Evolutionary conservation across 2,113 vertebrate genomes (phyloP).

Genomic region (Nannospalax galili): DNA sequence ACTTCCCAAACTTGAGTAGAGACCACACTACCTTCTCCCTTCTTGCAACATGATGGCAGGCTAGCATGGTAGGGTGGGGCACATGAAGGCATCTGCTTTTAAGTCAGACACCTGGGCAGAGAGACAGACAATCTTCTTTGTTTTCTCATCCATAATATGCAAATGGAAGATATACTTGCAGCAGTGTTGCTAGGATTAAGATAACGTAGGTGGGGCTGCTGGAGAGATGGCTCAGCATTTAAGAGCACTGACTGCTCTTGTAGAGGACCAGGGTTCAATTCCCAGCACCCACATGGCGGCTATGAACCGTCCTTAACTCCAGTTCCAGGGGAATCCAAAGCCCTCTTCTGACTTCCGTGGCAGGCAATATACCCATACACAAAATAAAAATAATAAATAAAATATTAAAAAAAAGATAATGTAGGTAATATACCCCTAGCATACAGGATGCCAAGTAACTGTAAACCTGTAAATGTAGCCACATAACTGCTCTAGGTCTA

Average conservation of each 20-base stretch:
- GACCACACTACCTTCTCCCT: background rate
- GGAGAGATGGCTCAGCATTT: too few relatives aligned
- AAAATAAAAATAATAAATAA: too few relatives aligned
- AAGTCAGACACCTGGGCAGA: background rate
- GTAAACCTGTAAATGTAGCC: too few relatives aligned
- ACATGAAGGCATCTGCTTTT: background rate
- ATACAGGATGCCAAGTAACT: background rate
- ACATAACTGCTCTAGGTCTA: background rate
- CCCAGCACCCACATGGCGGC: too few relatives aligned
- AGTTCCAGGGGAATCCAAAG: too few relatives aligned
- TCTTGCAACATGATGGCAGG: background rate
- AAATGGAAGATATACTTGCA: background rate
- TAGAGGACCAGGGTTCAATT: too few relatives aligned
- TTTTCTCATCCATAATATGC: background rate
- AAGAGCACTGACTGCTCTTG: too few relatives aligned
- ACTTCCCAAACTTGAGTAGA: background rate
- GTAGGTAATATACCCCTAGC: background rate
- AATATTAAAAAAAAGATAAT: accelerated
- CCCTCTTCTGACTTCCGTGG: too few relatives aligned
- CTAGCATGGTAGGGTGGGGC: background rate
- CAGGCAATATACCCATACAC: too few relatives aligned
- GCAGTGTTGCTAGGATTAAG: background rate
- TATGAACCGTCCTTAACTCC: too few relatives aligned
- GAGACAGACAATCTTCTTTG: background rate
- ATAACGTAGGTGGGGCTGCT: too few relatives aligned